Evolutionary conservation across 1,140 invertebrate species (phyloP).

Genomic region (Zaprionus tsacasi): DNA sequence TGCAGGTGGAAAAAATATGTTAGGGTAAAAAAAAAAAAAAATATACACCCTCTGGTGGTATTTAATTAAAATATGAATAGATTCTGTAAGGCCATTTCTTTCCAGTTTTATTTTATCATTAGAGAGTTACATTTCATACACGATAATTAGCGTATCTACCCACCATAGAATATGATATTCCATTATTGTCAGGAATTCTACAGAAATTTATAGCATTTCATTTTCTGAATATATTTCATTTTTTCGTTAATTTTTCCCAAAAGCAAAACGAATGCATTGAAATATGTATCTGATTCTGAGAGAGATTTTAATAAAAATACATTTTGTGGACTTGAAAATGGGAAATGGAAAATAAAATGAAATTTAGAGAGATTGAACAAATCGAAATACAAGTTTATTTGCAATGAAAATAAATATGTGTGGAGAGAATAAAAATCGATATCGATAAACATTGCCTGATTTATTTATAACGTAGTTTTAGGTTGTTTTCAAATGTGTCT

Average conservation of each 20-base stretch:
- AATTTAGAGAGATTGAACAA: constrained; percentile 4
- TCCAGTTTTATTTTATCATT: too few relatives aligned
- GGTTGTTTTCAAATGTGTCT: neutral
- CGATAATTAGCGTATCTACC: too few relatives aligned
- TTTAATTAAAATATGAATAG: too few relatives aligned
- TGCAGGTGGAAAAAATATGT: too few relatives aligned
- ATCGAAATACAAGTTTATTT: constrained; percentile 6
- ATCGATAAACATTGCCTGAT: neutral
- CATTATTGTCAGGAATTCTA: too few relatives aligned
- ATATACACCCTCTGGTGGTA: too few relatives aligned
- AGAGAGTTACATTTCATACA: too few relatives aligned
- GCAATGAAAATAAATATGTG: neutral
- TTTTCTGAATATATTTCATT: neutral
- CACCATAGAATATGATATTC: too few relatives aligned
- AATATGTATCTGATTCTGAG: neutral
- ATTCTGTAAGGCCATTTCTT: too few relatives aligned
- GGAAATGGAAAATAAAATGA: neutral
- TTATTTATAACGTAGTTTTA: neutral
- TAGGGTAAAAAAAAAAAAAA: too few relatives aligned
- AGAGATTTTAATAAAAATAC: neutral
- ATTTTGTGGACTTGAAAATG: neutral
- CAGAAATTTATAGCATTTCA: neutral
- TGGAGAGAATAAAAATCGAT: neutral
- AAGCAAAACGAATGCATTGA: neutral
- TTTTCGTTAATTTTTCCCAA: neutral